phyloP scores from a whole-genome alignment of 2,113 vertebrate species.

The Tapirus terrestris region DNA sequence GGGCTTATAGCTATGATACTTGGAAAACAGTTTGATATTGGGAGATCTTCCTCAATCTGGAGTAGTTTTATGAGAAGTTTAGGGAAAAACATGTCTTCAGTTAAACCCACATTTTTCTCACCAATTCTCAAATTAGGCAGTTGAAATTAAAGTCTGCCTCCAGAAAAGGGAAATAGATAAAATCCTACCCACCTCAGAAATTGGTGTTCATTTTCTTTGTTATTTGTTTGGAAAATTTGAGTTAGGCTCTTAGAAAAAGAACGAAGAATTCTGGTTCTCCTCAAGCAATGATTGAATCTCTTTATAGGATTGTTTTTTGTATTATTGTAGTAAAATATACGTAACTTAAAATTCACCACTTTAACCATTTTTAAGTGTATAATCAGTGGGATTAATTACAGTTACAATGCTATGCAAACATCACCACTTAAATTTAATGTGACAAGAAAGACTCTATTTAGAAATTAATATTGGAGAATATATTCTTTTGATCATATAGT shows the following conservation, averaged over 20 bases:
- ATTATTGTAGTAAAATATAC: not conserved
- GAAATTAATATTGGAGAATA: not conserved
- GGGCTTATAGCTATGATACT: not conserved
- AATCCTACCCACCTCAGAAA: not conserved
- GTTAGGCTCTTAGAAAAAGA: not conserved
- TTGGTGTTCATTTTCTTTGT: not conserved
- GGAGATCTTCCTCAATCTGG: not conserved
- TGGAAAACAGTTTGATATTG: not conserved
- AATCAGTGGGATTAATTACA: not conserved
- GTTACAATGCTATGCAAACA: not conserved
- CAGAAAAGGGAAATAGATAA: not conserved
- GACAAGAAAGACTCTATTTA: not conserved
- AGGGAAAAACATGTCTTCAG: not conserved
- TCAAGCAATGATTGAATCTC: not conserved
- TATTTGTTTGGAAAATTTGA: not conserved
- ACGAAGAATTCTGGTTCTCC: not conserved
- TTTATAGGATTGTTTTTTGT: not conserved
- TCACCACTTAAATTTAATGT: not conserved
- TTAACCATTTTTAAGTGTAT: not conserved
- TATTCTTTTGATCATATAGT: not conserved
- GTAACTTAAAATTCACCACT: not conserved
- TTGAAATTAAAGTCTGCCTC: not conserved
- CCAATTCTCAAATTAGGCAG: not conserved
- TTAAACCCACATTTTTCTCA: not conserved
- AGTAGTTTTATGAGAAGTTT: not conserved